Conservation (phyloP, 2,113 vertebrate genomes). For the Mirounga angustirostris region DNA sequence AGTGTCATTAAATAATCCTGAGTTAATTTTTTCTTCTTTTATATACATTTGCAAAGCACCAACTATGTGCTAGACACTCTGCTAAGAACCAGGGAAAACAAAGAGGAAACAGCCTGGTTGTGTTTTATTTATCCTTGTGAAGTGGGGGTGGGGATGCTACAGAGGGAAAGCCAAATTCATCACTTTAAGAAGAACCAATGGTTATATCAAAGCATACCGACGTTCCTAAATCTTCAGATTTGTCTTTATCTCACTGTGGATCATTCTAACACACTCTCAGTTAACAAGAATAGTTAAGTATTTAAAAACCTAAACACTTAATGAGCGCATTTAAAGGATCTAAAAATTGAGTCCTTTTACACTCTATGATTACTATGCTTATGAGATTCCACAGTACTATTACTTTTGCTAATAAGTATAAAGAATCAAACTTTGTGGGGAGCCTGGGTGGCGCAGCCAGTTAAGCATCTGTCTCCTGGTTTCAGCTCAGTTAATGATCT, state of each 20-base stretch:
- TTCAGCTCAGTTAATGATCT: background rate
- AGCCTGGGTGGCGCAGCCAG: background rate
- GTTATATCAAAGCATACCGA: background rate
- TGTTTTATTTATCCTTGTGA: background rate
- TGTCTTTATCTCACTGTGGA: background rate
- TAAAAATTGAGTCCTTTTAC: background rate
- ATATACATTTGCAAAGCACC: background rate
- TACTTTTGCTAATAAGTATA: background rate
- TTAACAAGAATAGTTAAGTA: background rate
- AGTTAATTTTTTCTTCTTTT: constrained; percentile 19
- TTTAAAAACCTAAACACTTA: constrained; percentile 35
- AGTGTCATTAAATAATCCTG: background rate
- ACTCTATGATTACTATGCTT: background rate
- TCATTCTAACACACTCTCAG: background rate
- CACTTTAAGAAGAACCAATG: background rate
- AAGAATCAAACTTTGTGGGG: background rate
- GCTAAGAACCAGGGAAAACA: background rate
- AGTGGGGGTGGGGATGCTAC: background rate
- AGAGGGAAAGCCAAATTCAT: background rate
- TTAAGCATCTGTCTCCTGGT: background rate
- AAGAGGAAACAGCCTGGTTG: constrained; percentile 1
- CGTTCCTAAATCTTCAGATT: background rate
- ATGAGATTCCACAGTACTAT: background rate
- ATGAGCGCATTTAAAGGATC: background rate
- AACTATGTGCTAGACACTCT: background rate